A percentile compares a stretch with the other conserved stretches of the same genome.
Conservation (phyloP, 2,113 vertebrate species). For the Rhea pennata region DNA sequence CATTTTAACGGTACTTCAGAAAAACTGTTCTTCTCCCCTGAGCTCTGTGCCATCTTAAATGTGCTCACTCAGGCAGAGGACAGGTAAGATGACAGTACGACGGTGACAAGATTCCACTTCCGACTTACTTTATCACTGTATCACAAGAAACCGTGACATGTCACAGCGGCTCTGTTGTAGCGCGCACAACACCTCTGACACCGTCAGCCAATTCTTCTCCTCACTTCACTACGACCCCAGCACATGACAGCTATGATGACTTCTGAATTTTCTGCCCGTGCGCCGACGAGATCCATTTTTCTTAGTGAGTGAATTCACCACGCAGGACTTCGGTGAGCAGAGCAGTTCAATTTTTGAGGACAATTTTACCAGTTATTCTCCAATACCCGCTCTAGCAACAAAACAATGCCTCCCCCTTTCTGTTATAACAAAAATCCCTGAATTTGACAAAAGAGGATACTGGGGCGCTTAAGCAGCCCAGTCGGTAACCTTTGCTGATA, state of each 20-base stretch:
- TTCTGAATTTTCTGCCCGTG: background rate
- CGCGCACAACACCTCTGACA: background rate
- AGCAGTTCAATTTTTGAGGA: background rate
- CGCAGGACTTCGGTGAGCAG: accelerated
- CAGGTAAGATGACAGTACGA: background rate
- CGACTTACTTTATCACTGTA: background rate
- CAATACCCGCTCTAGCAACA: background rate
- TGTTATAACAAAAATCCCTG: background rate
- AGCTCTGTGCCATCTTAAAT: conserved; percentile 23
- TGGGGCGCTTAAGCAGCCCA: background rate
- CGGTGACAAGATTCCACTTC: conserved; percentile 14
- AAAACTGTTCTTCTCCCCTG: conserved; percentile 18
- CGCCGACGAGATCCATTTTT: background rate
- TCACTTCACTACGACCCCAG: background rate
- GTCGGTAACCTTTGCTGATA: background rate
- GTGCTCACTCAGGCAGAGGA: background rate
- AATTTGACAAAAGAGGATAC: background rate
- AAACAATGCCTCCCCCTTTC: background rate
- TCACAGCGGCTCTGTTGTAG: background rate
- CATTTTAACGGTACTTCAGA: conserved; percentile 61
- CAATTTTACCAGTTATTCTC: background rate
- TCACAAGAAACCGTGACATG: background rate
- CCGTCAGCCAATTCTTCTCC: background rate
- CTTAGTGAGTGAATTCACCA: background rate
- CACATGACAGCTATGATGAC: background rate